Conservation (phyloP, 2,888 invertebrate species). For the Punctoribates punctum region DNA sequence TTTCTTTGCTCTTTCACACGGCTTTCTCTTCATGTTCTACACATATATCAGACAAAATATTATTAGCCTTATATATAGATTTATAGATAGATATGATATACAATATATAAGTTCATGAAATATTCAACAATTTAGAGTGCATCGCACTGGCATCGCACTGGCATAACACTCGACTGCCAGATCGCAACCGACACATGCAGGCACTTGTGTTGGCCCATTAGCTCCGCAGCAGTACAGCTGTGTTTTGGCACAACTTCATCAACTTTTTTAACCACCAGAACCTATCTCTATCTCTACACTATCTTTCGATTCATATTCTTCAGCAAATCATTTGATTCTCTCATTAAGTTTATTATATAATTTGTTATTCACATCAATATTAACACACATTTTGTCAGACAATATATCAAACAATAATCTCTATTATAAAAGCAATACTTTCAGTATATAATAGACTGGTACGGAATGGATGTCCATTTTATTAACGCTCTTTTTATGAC, state of each 20-base stretch:
- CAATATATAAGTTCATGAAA: conserved; percentile 20
- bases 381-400: conserved; percentile 16
- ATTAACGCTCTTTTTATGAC: conserved; percentile 19
- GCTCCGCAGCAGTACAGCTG: conserved; percentile 3
- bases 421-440: background rate
- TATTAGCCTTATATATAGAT: conserved; percentile 1
- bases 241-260: conserved; percentile 25
- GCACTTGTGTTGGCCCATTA: conserved; percentile 8
- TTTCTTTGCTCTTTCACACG: background rate
- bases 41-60: background rate
- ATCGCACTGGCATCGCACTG: conserved; percentile 11
- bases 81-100: background rate
- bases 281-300: background rate
- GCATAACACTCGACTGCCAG: too few relatives aligned
- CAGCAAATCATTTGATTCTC: conserved; percentile 15
- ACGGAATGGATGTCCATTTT: background rate
- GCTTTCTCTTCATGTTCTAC: background rate
- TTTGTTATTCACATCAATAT: conserved; percentile 32
- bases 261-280: background rate
- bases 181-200: background rate
- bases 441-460: background rate
- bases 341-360: conserved; percentile 33
- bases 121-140: conserved; percentile 36
- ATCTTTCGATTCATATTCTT: conserved; percentile 27
- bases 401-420: background rate